phyloP scores from a whole-genome alignment of 2,113 vertebrate species.

The Platysternon megacephalum region DNA sequence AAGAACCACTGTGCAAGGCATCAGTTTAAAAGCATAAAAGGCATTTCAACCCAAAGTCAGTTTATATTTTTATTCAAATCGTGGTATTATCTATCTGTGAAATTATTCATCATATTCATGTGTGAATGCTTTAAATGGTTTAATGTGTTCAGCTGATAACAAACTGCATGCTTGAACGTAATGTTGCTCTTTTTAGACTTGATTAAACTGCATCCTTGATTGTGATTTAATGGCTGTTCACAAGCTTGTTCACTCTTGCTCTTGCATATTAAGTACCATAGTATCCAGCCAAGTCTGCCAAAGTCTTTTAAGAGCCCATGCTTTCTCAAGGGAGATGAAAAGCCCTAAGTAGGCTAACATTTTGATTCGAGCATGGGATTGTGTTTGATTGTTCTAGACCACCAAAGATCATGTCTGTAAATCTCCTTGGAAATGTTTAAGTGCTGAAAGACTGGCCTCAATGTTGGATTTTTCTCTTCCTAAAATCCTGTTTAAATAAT shows the following conservation, averaged over 20 bases:
- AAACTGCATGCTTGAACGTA: slow-evolving; percentile 36
- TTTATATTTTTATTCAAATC: slow-evolving; percentile 69
- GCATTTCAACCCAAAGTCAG: slow-evolving; percentile 13
- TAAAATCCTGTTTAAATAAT: slow-evolving; percentile 27
- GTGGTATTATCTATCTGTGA: slow-evolving; percentile 38
- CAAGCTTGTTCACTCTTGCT: slow-evolving; percentile 65
- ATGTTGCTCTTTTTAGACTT: slow-evolving; percentile 45
- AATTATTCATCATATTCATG: slow-evolving; percentile 25
- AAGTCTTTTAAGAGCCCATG: slow-evolving; percentile 42
- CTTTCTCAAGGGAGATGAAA: slow-evolving; percentile 65
- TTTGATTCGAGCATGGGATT: slow-evolving; percentile 39
- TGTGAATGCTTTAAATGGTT: slow-evolving; percentile 45
- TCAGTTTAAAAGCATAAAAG: not conserved
- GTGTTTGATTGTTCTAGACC: slow-evolving; percentile 34
- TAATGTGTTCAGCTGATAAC: slow-evolving; percentile 45
- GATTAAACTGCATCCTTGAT: slow-evolving; percentile 41
- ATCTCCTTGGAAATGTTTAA: slow-evolving; percentile 29
- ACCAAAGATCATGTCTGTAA: slow-evolving; percentile 17
- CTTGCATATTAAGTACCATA: slow-evolving; percentile 62
- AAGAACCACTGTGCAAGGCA: not conserved
- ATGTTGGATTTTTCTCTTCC: not conserved
- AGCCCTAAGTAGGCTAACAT: slow-evolving; percentile 45
- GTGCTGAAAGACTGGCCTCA: slow-evolving; percentile 15
- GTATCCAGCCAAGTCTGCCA: slow-evolving; percentile 62
- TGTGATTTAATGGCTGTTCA: slow-evolving; percentile 59